Base-by-base conservation (phyloP, 2,888 invertebrate genomes). In the Julus scanicus region DNA sequence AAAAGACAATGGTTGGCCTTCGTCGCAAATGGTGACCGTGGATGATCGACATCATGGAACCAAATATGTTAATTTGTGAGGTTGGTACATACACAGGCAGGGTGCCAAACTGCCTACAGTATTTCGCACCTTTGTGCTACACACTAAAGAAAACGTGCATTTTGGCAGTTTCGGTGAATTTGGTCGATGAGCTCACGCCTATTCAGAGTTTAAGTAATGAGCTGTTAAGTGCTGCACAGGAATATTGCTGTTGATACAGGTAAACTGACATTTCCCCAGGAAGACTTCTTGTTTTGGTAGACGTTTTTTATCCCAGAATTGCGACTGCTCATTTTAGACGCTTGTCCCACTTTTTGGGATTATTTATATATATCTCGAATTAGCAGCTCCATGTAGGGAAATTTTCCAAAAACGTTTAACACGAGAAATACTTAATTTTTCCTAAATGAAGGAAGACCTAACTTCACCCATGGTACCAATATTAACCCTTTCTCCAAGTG, bases 301-400 rank as follows among this genome's bases (percentile, higher is more conserved):
- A 15, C 13, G 6, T n/a, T 17, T 63, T 63, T 63, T 63, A 0
- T 17, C 2, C n/a, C 63, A 6, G n/a, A n/a, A n/a, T 63, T 63
- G 63, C n/a, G n/a, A 63, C 63, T n/a, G 63, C 63, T 63, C 63
- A 63, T 63, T 63, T 63, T 63, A 63, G 63, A 63, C 63, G n/a
- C 63, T 63, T 17, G 63, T 17, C 63, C 63, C 63, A 63, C n/a
- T 63, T 63, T 63, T 63, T 63, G 63, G n/a, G 63, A 63, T 63
- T 63, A 63, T 63, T 63, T 63, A 63, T 63, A 63, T 63, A 63
- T n/a, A 8, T 44, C 63, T 63, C 63, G 63, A 63, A 15, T 63
- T 17, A 63, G 63, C 63, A 63, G 17, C 63, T 17, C 63, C 63
- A 63, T 63, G 63, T 63, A 63, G 63, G 63, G 63, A n/a, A n/a